Conservation (phyloP, 2,113 vertebrate genomes). For the Chaetops frenatus region DNA sequence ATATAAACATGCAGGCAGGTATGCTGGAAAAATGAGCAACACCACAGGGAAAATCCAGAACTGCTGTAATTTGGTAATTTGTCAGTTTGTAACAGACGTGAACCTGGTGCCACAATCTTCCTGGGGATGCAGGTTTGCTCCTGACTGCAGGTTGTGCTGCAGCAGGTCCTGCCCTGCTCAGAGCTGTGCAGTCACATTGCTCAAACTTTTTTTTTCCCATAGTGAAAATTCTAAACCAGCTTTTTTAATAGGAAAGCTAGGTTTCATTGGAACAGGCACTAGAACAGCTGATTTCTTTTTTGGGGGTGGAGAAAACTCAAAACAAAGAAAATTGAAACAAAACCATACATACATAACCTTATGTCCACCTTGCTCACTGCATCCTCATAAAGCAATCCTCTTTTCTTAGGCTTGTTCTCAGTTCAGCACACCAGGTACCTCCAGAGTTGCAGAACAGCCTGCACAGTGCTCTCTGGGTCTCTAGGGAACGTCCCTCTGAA, state of each 20-base stretch:
- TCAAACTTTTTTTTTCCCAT: not conserved
- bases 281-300: not conserved
- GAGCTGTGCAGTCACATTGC: not conserved
- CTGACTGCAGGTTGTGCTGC: not conserved
- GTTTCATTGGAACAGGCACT: not conserved
- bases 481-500: not conserved
- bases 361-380: not conserved
- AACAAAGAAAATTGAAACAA: not conserved
- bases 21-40: not conserved
- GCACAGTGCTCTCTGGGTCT: not conserved
- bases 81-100: fast-evolving
- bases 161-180: not conserved
- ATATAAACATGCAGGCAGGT: not conserved
- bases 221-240: not conserved
- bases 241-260: not conserved
- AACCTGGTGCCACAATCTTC: not conserved
- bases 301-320: not conserved
- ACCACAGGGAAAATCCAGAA: not conserved
- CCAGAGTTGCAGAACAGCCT: not conserved
- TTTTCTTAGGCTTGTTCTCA: not conserved
- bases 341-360: not conserved
- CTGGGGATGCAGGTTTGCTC: not conserved
- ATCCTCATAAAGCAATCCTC: not conserved
- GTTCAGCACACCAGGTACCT: not conserved
- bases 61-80: not conserved